Evolutionary conservation across 1,140 invertebrate genomes (phyloP), one percentile per base, ranked within the genome.

Genomic region (Rhysida immarginata): DNA sequence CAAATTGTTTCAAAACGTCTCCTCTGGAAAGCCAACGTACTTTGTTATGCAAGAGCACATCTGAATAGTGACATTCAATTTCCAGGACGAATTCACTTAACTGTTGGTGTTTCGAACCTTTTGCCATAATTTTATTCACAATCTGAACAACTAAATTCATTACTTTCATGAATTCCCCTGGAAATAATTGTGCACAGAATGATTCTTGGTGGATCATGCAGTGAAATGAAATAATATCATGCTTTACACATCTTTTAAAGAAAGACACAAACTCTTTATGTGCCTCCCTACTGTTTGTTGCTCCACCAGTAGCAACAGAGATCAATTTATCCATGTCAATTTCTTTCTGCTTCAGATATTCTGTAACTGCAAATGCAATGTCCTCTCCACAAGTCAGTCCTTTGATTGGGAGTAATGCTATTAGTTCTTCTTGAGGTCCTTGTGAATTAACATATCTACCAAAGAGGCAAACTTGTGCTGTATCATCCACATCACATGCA

Each of bases 1-100:
- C 64, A 62, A 71, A 64, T 59, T 63, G 59, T 61, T 54, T 64
- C 59, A 68, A 58, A 64, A 65, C 68, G 55, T 61, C 64, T 53
- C 64, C 65, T 62, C 60, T 66, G 61, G 61, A 69, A 46, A 69
- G 58, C 68, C 68, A 69, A 49, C 64, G 55, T 35, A 68, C 64
- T 61, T 68, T 62, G 43, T 54, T 65, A 58, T 67, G 64, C 48
- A 66, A 62, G 27, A 68, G 58, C 45, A 70, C 60, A 54, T 57
- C 54, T 54, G 60, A 59, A 59, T 66, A 63, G 48, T 63, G 57
- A 59, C 59, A 57, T 57, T 61, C 65, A 60, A 68, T 63, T 58
- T 67, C 62, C 56, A 66, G 56, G 58, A 62, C 68, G 55, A 65
- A 60, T 46, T 61, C 53, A 59, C 25, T 23, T 58, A 68, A 69